These are phyloP conservation scores for Thymallus thymallus DNA, from an alignment of 2,113 vertebrate species.

Conservation along the genomic window DNA sequence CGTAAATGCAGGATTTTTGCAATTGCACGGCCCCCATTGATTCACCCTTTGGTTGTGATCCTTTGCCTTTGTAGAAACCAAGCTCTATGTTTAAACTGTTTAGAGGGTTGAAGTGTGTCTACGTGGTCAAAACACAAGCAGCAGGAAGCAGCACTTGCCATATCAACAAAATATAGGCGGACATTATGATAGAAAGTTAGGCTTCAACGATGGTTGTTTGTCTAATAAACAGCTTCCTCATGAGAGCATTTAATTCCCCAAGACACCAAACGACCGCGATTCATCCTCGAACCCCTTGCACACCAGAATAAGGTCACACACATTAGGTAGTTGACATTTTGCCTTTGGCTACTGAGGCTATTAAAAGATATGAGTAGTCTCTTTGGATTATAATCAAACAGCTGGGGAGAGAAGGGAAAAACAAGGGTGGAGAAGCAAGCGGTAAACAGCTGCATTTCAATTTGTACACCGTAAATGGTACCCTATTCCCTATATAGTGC, in stretches of 20 bases:
- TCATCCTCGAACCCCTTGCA: neutral
- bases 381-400: constrained; percentile 21
- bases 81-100: neutral
- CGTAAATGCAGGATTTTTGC: neutral
- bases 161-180: neutral
- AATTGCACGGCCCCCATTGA: no score
- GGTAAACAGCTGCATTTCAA: constrained; percentile 7
- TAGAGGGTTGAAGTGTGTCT: neutral
- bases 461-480: no score
- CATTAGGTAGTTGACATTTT: constrained; percentile 42
- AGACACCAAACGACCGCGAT: neutral
- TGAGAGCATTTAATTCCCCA: neutral
- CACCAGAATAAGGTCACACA: constrained; percentile 15
- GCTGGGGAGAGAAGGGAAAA: neutral
- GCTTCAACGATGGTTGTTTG: neutral
- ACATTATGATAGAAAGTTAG: neutral
- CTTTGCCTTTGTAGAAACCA: neutral
- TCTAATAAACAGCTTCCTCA: no score
- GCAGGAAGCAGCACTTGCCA: neutral
- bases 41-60: neutral
- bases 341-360: constrained; percentile 35
- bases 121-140: neutral
- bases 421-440: neutral
- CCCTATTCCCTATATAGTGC: no score
- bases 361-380: constrained; percentile 30